Base-by-base conservation (phyloP, 2,888 invertebrate genomes). In the Pachliopta kotzebuea region DNA sequence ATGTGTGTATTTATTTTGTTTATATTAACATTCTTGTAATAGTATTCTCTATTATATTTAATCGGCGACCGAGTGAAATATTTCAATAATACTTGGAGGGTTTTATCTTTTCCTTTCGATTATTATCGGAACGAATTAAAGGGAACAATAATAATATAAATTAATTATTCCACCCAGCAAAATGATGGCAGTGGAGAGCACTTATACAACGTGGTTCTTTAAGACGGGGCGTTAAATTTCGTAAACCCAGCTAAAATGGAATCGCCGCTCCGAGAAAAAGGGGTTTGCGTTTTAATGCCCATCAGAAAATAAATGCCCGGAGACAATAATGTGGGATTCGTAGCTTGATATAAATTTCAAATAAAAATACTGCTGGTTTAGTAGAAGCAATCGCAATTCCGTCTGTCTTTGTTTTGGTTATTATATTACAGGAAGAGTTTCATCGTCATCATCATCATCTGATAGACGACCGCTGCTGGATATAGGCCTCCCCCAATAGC, bases 191-290 rank as follows among this genome's bases (percentile, higher is more conserved):
- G 21, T 29, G 74, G 74, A 75, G 75, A 73, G 74, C 74, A 79
- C 77, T 62, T 58, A 49, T 84, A 85, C 83, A 84, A 80, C 85
- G 78, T 74, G 78, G 83, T 83, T 77, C 69, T 77, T 72, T 80
- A 88, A 88, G 83, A 80, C 83, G 73, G 61, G 83, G 84, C 86
- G 86, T 86, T 88, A 88, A 90, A 90, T 85, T 88, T 84, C 70
- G 84, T 90, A 90, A 90, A 90, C 86, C 90, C 87, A 90, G 90
- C 90, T 90, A 90, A 89, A 91, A 90, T 90, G 88, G 85, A 88
- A 90, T 86, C 86, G 86, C 81, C 80, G 75, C 74, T 79, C 79
- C 81, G 80, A 87, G 88, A 90, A 90, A 90, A 90, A 88, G 90
- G 90, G 89, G 88, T 89, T 88, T 89, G 84, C 63, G 72, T 90